Conservation (phyloP, 2,797 vertebrate species). For the Myripristis jacobus region DNA sequence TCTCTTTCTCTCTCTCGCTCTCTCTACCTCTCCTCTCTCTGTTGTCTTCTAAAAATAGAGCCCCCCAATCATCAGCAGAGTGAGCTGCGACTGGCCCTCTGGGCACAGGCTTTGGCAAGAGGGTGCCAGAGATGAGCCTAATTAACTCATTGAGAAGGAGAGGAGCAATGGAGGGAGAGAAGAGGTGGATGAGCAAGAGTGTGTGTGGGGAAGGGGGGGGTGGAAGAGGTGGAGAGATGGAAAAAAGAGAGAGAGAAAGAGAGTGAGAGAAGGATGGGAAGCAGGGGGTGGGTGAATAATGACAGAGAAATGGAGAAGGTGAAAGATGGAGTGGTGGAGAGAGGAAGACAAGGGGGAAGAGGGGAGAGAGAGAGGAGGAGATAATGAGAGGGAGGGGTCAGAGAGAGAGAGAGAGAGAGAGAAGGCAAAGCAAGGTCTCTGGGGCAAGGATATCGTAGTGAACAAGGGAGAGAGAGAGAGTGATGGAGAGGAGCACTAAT, state of each 20-base stretch:
- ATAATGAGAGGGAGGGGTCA: too few species aligned
- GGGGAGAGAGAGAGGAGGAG: too few species aligned
- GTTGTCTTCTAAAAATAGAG: constrained; percentile 87
- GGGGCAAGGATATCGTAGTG: constrained; percentile 68
- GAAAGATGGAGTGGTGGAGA: too few species aligned
- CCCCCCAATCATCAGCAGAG: constrained; percentile 76
- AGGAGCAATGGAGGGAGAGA: constrained; percentile 40
- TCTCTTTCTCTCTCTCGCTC: constrained; percentile 44
- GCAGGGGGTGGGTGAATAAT: too few species aligned
- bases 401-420: constrained; percentile 43
- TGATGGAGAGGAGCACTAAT: constrained; percentile 78
- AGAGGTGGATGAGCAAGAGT: constrained; percentile 18
- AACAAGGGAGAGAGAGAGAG: constrained; percentile 65
- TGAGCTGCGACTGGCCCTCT: constrained; percentile 68
- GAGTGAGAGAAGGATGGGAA: constrained; percentile 60
- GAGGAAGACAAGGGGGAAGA: too few species aligned
- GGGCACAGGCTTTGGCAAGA: constrained; percentile 71
- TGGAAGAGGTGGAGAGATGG: constrained; percentile 26
- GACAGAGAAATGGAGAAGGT: too few species aligned
- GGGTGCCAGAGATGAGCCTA: constrained; percentile 80
- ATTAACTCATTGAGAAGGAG: constrained; percentile 83
- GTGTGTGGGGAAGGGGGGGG: background rate
- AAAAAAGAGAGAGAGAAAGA: constrained; percentile 42
- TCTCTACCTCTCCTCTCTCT: constrained; percentile 74
- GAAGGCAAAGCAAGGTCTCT: constrained; percentile 71